Evolutionary conservation across 2,888 invertebrate genomes (phyloP).

Genomic region (Acleris cristana): DNA sequence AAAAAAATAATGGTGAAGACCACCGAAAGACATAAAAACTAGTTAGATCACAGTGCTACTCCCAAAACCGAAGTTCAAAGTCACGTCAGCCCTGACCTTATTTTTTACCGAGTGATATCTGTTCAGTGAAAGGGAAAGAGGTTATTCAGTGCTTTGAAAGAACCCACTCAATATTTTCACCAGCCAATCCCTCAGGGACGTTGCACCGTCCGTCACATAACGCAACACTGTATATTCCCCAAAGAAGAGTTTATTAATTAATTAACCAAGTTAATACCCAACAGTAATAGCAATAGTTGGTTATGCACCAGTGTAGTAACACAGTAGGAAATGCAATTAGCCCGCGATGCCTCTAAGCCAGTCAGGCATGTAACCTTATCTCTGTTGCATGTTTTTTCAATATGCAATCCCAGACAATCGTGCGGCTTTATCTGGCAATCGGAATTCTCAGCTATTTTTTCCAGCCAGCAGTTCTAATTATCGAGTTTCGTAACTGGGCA

Average conservation of each 20-base stretch:
- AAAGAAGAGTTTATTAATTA: slow-evolving; percentile 7
- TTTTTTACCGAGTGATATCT: too few relatives aligned
- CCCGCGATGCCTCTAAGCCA: slow-evolving; percentile 72
- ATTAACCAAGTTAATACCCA: slow-evolving; percentile 30
- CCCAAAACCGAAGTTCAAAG: too few relatives aligned
- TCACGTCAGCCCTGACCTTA: too few relatives aligned
- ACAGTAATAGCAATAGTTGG: slow-evolving; percentile 48
- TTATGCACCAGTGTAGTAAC: slow-evolving; percentile 69
- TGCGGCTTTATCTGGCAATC: slow-evolving; percentile 75
- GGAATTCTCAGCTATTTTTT: slow-evolving; percentile 79
- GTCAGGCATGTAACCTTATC: slow-evolving; percentile 81
- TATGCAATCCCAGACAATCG: slow-evolving; percentile 82
- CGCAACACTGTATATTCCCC: neutral
- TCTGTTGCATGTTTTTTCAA: slow-evolving; percentile 83
- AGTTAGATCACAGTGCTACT: too few relatives aligned
- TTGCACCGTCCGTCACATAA: neutral
- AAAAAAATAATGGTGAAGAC: too few relatives aligned
- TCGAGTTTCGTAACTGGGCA: slow-evolving; percentile 75
- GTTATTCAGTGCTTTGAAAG: too few relatives aligned
- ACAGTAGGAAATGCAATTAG: slow-evolving; percentile 82
- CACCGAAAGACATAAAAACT: too few relatives aligned
- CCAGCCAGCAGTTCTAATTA: slow-evolving; percentile 77
- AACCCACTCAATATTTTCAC: too few relatives aligned
- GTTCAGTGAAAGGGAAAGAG: too few relatives aligned
- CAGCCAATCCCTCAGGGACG: too few relatives aligned